Evolutionary conservation across 2,113 vertebrate species (phyloP).

Genomic region (Mixornis gularis): DNA sequence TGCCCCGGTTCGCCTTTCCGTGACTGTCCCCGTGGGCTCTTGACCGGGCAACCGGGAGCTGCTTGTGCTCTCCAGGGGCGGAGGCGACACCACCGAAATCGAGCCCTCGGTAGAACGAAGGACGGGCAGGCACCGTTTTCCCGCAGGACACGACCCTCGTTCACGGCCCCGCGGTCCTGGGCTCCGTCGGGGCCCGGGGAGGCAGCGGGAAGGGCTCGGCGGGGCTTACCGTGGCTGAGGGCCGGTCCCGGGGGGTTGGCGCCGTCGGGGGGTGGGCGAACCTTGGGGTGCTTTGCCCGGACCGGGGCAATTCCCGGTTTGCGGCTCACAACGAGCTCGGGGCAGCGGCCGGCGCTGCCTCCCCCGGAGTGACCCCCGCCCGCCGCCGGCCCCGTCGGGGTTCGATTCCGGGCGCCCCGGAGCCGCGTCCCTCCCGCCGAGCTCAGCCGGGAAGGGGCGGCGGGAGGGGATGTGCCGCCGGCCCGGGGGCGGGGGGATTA

Average conservation of each 20-base stretch:
- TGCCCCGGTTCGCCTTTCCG: background rate
- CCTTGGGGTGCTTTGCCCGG: background rate
- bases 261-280: rapidly evolving
- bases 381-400: background rate
- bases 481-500: background rate
- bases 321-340: background rate
- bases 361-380: background rate
- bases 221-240: background rate
- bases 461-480: background rate
- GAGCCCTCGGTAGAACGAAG: background rate
- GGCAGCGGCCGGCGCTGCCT: background rate
- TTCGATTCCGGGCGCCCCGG: background rate
- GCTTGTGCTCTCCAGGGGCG: background rate
- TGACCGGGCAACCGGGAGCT: background rate
- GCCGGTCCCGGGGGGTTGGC: background rate
- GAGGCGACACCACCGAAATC: background rate
- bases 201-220: background rate
- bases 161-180: background rate
- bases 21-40: background rate
- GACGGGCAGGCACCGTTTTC: background rate
- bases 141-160: background rate
- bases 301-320: background rate
- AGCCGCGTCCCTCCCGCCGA: background rate
- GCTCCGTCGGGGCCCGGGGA: background rate
- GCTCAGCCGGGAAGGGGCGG: background rate